A percentile compares a stretch with the other conserved stretches of the same genome.
phyloP scores from a whole-genome alignment of 2,888 invertebrate species.

The Euclidia mi region DNA sequence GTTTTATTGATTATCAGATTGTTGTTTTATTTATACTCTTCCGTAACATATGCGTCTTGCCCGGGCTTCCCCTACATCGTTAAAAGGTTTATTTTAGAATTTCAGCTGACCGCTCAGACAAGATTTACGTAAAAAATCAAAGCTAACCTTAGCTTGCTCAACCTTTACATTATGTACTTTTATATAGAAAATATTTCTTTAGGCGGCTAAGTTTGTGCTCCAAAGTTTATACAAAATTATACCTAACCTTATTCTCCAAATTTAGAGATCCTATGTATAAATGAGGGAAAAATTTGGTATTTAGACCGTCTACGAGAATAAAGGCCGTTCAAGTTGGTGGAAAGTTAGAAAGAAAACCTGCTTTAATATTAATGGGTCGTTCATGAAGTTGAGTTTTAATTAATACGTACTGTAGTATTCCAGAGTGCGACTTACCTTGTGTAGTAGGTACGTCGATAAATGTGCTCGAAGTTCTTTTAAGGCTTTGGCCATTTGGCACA shows the following conservation, averaged over 20 bases:
- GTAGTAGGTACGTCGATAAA: too few relatives aligned
- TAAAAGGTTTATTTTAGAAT: conserved; percentile 22
- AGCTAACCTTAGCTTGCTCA: conserved; percentile 24
- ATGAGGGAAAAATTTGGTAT: neutral
- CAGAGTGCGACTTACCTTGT: neutral
- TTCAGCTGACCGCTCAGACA: conserved; percentile 17
- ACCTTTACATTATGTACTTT: conserved; percentile 26
- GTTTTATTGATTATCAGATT: too few relatives aligned
- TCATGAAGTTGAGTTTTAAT: neutral
- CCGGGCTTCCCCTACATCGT: too few relatives aligned
- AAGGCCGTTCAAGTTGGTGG: neutral
- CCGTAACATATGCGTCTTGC: too few relatives aligned
- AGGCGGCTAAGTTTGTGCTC: conserved; percentile 9
- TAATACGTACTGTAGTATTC: neutral
- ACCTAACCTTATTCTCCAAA: neutral
- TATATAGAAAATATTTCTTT: conserved; percentile 30
- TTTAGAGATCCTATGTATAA: neutral
- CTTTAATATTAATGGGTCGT: neutral
- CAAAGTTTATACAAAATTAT: conserved; percentile 24
- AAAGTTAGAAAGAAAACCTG: neutral
- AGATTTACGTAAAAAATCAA: conserved; percentile 29
- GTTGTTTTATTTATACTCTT: too few relatives aligned
- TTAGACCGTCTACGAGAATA: neutral
- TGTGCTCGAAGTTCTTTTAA: too few relatives aligned
- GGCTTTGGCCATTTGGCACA: too few relatives aligned